Base-by-base conservation (phyloP, 2,888 invertebrate species). In the Cephus rjabovi region DNA sequence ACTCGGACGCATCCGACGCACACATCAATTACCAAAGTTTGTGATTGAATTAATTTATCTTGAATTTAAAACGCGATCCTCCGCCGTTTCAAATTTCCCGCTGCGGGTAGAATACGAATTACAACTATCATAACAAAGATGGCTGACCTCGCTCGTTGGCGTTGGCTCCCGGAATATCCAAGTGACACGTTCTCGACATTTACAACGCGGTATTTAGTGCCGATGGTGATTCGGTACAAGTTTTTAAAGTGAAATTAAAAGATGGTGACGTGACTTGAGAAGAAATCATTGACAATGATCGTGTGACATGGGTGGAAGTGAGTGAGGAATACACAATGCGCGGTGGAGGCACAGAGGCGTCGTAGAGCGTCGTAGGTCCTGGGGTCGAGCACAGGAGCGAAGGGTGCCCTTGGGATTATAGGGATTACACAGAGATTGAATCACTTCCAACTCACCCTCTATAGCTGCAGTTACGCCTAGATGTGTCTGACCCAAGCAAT, bases 351-450 rank as follows among this genome's bases (percentile, higher is more conserved):
- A 37, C 30, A 34, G 74, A 74, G 74, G 74, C 71, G 15, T 33
- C 31, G 33, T 73, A 75, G 75, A 77, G 77, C 56, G 77, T 69
- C 40, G 30, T 35, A 76, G 40, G 69, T 37, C 73, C 77, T 74
- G 69, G 75, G 79, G 70, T 79, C 75, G 75, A 75, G 68, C 33
- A 76, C 81, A 77, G 83, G 81, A 76, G 80, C 81, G 80, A 80
- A 86, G 34, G 76, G 73, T 88, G 84, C 86, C 86, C 87, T 74
- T 74, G 87, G 88, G 89, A 90, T 90, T 88, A 89, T 83, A 85
- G 85, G 85, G 89, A 89, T 89, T 89, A 89, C 86, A 86, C 83
- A 82, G 84, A 87, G 87, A 88, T 88, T 87, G 89, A 89, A 89
- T 90, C 89, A 89, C 87, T 88, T 88, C 85, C 87, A 82, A 86